Percentiles rank a stretch among this genome's conserved stretches.
Evolutionary conservation across 2,888 invertebrate species (phyloP).

Genomic region (Hirudinaria manillensis): DNA sequence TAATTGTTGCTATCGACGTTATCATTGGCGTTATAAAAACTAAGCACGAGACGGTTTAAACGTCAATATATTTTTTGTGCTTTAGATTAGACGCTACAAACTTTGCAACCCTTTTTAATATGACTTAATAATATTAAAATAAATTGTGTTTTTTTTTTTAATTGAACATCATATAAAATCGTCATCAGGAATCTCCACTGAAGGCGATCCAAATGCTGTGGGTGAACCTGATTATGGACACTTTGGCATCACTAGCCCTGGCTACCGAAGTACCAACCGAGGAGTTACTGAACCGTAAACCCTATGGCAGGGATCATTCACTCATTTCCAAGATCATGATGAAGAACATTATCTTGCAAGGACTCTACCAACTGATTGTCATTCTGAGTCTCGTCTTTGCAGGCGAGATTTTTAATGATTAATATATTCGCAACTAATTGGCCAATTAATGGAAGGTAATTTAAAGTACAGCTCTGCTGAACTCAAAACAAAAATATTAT

Average conservation of each 20-base stretch:
- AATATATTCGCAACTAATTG: neutral
- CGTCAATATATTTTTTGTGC: no score
- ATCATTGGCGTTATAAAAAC: no score
- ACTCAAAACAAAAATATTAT: no score
- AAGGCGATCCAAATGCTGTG: slow-evolving; percentile 99
- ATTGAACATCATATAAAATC: slow-evolving; percentile 2
- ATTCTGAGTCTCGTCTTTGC: slow-evolving; percentile 69
- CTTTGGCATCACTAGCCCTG: slow-evolving; percentile 87
- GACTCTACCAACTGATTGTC: slow-evolving; percentile 86
- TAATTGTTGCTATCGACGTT: no score
- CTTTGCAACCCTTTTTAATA: no score
- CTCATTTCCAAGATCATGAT: slow-evolving; percentile 95
- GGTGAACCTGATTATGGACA: slow-evolving; percentile 99
- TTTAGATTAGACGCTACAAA: no score
- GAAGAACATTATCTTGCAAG: slow-evolving; percentile 98
- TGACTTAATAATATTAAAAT: no score
- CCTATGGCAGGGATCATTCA: slow-evolving; percentile 94
- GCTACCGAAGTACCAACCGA: slow-evolving; percentile 93
- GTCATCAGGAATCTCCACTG: slow-evolving; percentile 77
- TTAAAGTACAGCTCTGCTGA: no score
- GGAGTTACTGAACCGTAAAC: slow-evolving; percentile 84
- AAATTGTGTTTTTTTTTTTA: no score
- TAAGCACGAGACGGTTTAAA: no score
- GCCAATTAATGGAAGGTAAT: no score
- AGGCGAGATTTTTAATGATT: slow-evolving; percentile 7